Percentiles rank a stretch among this genome's conserved stretches.
Conservation (phyloP, 2,888 invertebrate species). For the Meloe dianella region DNA sequence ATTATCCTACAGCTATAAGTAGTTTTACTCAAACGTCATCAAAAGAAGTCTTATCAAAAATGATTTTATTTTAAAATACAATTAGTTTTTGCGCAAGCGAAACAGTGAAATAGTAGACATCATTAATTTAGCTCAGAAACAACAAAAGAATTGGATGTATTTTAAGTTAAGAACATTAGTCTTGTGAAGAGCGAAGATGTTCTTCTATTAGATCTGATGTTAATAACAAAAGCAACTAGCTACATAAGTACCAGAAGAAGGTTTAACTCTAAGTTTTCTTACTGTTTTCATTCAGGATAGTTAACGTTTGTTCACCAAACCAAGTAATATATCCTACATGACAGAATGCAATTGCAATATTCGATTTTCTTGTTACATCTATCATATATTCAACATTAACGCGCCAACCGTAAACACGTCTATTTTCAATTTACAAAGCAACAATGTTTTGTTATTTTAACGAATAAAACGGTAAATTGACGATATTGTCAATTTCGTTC, state of each 20-base stretch:
- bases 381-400: slow-evolving; percentile 20
- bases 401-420: slow-evolving; percentile 1
- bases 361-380: slow-evolving; percentile 31
- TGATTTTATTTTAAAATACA: not conserved
- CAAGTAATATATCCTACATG: slow-evolving; percentile 36
- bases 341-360: slow-evolving; percentile 31
- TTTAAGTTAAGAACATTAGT: slow-evolving; percentile 28
- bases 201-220: slow-evolving; percentile 36
- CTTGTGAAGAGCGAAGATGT: slow-evolving; percentile 28
- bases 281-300: slow-evolving; percentile 36
- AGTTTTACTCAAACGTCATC: too few relatives aligned
- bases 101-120: not conserved
- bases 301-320: slow-evolving; percentile 34
- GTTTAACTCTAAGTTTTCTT: slow-evolving; percentile 33
- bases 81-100: not conserved
- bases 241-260: slow-evolving; percentile 31
- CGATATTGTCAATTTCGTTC: slow-evolving; percentile 1
- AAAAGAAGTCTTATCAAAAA: not conserved
- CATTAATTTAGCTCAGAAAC: slow-evolving; percentile 1
- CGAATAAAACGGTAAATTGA: not conserved
- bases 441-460: not conserved
- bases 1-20: too few relatives aligned
- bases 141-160: slow-evolving; percentile 37
- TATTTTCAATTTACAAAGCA: slow-evolving; percentile 13
- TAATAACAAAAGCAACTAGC: slow-evolving; percentile 37